These are phyloP conservation scores for Lasioglossum pauxillum DNA, from an alignment of 2,888 invertebrate species.

Conservation along the genomic window DNA sequence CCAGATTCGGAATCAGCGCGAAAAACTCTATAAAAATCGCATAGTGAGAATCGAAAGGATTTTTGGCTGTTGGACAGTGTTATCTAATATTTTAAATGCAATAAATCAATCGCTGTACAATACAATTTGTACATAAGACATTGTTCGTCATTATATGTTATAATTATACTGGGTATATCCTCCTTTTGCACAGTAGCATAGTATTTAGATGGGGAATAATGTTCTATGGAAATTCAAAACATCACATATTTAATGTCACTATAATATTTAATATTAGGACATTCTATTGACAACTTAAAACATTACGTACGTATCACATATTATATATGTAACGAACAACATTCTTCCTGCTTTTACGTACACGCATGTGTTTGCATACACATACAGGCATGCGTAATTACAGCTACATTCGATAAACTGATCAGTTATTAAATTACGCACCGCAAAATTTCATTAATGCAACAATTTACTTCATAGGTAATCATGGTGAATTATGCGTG, in stretches of 20 bases:
- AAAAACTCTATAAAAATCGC: too few relatives aligned
- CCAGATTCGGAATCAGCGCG: too few relatives aligned
- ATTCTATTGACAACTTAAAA: constrained; percentile 83
- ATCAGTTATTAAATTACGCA: constrained; percentile 74
- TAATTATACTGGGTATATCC: too few relatives aligned
- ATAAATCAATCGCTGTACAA: too few relatives aligned
- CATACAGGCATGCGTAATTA: constrained; percentile 69
- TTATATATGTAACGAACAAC: constrained; percentile 74
- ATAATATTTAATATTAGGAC: constrained; percentile 82
- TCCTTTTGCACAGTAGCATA: not conserved
- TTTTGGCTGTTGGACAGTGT: too few relatives aligned
- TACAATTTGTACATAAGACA: too few relatives aligned
- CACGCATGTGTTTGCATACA: constrained; percentile 42
- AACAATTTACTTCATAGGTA: constrained; percentile 23
- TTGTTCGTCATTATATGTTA: too few relatives aligned
- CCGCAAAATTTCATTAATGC: constrained; percentile 37
- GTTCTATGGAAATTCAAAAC: constrained; percentile 51
- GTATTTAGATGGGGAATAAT: not conserved
- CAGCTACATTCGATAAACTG: constrained; percentile 79
- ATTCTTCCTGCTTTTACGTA: constrained; percentile 65
- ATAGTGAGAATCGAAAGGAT: too few relatives aligned
- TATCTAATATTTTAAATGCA: too few relatives aligned
- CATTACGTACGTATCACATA: constrained; percentile 77
- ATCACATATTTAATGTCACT: constrained; percentile 80
- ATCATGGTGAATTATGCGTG: not conserved